These are phyloP conservation scores for Larimichthys crocea DNA, from an alignment of 2,113 vertebrate genomes.

Conservation along the genomic window DNA sequence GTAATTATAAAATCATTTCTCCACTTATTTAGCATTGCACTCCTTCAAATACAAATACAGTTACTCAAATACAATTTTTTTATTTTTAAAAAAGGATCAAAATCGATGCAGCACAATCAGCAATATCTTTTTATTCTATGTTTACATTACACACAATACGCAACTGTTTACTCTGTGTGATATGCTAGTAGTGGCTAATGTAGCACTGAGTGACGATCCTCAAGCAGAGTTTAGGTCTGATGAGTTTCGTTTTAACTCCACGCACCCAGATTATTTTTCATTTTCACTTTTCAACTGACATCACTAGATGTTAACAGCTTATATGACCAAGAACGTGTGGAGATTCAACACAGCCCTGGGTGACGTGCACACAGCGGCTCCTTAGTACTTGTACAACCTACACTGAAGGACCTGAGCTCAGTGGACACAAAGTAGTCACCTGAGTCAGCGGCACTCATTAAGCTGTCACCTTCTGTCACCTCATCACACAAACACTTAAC, in stretches of 20 bases:
- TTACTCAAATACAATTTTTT: too few relatives aligned
- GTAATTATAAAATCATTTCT: not conserved
- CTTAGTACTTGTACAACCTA: too few relatives aligned
- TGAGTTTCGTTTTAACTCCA: too few relatives aligned
- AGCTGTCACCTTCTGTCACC: not conserved
- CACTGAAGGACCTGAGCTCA: too few relatives aligned
- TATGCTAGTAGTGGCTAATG: not conserved
- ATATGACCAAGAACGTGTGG: too few relatives aligned
- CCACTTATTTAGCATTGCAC: not conserved
- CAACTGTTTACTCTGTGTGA: not conserved
- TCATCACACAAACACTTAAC: not conserved
- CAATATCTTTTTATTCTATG: too few relatives aligned
- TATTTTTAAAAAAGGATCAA: not conserved
- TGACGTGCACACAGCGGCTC: too few relatives aligned
- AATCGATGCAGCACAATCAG: not conserved
- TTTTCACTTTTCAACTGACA: not conserved
- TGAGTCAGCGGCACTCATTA: too few relatives aligned
- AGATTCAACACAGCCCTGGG: too few relatives aligned
- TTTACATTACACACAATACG: conserved; percentile 6
- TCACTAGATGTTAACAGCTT: not conserved
- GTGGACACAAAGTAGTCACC: too few relatives aligned
- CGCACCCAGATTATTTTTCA: too few relatives aligned
- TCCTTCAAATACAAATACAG: not conserved
- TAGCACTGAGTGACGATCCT: not conserved
- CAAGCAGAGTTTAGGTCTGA: not conserved